Base-by-base conservation (phyloP, 2,113 vertebrate genomes). In the Monarcha castaneiventris region DNA sequence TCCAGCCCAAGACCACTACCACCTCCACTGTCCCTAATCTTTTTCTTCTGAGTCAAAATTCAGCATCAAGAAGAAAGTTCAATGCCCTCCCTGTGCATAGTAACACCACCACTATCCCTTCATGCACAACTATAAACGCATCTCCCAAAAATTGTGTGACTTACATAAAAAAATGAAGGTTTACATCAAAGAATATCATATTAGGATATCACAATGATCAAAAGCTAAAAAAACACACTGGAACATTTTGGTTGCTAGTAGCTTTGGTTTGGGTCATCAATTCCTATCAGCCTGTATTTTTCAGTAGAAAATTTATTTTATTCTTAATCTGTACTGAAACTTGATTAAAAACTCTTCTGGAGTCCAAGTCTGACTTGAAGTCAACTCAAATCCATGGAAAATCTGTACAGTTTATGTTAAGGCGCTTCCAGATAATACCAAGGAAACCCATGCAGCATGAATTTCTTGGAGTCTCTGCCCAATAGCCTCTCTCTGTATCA, bases 391-490 rank as follows among this genome's bases (percentile, higher is more conserved):
- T 18, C 62, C 54, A 72, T 5, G 29, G 32, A 72, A 84, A 67
- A 71, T 25, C 13, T 23, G 10, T 8, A 58, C 1, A 8, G 5
- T 52, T 76, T 25, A n/a, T 35, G 8, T 64, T 74, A 71, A 75
- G 46, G 30, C 33, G 54, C 48, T 82, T 95, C 44, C 56, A 92
- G 41, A 35, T 69, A 90, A 93, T 43, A 51, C 43, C 33, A 89
- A 83, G 33, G 48, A 96, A 92, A 64, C 13, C 39, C 33, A 11
- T 12, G 51, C 12, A 87, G 77, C 33, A 33, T n/a, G 14, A 52
- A 93, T 94, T 96, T 94, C 82, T 66, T 67, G 29, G 19, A 89
- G 26, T 59, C 39, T 52, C 78, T 55, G 46, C 81, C 64, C 55
- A 73, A 22, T 4, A 73, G 82, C 17, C 39, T 94, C 49, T 21